Evolutionary conservation across 1,140 invertebrate species (phyloP), one percentile per base, ranked within the genome.

Genomic region (Drosophila suzukii): DNA sequence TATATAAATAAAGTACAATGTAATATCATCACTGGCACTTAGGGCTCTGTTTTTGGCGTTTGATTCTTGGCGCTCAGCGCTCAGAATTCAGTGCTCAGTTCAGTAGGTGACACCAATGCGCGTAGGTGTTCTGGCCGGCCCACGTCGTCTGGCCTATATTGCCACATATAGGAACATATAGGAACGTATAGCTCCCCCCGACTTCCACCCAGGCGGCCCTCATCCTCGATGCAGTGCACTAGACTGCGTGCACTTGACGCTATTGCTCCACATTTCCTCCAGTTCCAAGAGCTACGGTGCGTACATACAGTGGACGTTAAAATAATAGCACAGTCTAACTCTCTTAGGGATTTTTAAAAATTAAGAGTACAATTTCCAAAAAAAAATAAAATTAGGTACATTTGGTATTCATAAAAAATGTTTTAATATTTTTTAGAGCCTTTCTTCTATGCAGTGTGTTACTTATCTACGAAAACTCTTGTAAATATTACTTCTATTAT

Each of bases 181-280:
- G 27, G 8, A 53, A 17, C 17, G 12, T 13, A 46, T 20, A 44
- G 38, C 46, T 6, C 3, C 36, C 3, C 41, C 32, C n/a, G 36
- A 49, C 24, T 46, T 59, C 54, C 70, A 38, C 56, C 43, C 59
- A n/a, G 43, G 59, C 60, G 56, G 56, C 50, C 49, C 73, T 68
- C 38, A 71, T 50, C 43, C 73, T 60, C 43, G 62, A 61, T 77
- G 75, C 53, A 56, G 65, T 79, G 81, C 67, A 74, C 61, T 49
- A 75, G 75, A 82, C 67, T 55, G 79, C 83, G 80, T 83, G 83
- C 77, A 89, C 84, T 89, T 88, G 83, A 89, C 84, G 79, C 83
- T 76, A 71, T 80, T 88, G 84, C 84, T 88, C 84, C 84, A 88
- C 57, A 84, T 89, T 86, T 82, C 55, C 65, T 77, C 43, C 63